Base-by-base conservation (phyloP, 1,140 invertebrate genomes). In the Capitella teleta region DNA sequence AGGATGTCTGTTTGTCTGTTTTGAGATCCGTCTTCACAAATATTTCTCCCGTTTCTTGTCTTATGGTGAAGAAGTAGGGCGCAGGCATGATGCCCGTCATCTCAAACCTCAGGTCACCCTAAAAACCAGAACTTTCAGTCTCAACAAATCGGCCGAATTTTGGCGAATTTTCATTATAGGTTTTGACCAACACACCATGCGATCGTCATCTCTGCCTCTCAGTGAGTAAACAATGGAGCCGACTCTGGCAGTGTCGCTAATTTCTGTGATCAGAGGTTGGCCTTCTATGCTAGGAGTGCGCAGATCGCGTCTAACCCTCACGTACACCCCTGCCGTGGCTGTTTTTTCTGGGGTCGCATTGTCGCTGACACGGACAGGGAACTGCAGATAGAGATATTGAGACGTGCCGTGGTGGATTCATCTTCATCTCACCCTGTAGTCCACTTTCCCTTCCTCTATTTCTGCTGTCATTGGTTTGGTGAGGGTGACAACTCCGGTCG, bases 1-100 rank as follows among this genome's bases (percentile, higher is more conserved):
- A 51, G 14, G n/a, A 16, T 16, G 44, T 43, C 2, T 3, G 3
- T 24, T 28, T 44, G 40, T 51, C 49, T 6, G 38, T 44, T 28
- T 28, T 25, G 25, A 51, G 49, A 32, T 30, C 41, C 25, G 49
- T n/a, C 28, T 42, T 51, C 19, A 44, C 19, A 34, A 14, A 45
- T 3, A 51, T 28, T 12, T 45, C 21, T 12, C 49, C 49, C n/a
- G 47, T 25, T 1, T 41, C 28, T 23, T 45, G 14, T n/a, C 25
- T 3, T 16, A 51, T 28, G 14, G 10, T 41, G 21, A 51, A 51
- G 40, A 44, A 51, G 40, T 51, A 51, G n/a, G 49, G 49, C 1
- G 49, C 49, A 28, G 49, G 49, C 14, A 51, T 41, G 23, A 51
- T 51, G 38, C 49, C 49, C 8, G 24, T 19, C 3, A 51, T 30